Evolutionary conservation across 37 sponge, comb jelly and placozoan genomes (phyloP).

Genomic region (Ianthella basta): DNA sequence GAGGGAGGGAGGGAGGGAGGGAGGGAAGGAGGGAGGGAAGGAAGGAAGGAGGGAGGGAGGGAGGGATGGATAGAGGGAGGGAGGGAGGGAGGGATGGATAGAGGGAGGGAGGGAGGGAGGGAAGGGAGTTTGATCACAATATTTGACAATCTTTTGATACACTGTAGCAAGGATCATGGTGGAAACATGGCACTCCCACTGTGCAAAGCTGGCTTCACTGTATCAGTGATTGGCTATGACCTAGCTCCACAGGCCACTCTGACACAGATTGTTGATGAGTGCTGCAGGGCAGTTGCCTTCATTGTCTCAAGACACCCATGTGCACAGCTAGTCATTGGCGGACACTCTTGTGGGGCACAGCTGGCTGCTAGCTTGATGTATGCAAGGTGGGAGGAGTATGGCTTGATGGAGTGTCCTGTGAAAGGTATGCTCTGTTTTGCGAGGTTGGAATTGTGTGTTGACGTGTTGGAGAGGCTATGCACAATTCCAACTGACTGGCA

Average conservation of each 20-base stretch:
- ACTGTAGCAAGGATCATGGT: neutral
- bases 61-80: neutral
- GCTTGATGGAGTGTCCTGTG: neutral
- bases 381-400: conserved; percentile 8
- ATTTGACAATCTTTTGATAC: too few relatives aligned
- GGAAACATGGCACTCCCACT: neutral
- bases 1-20: neutral
- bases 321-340: conserved; percentile 6
- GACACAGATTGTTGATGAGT: conserved; percentile 60
- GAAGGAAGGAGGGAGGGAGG: neutral
- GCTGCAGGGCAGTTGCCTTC: conserved; percentile 34
- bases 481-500: neutral
- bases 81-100: neutral
- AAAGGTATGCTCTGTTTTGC: conserved; percentile 19
- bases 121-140: too few relatives aligned
- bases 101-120: neutral
- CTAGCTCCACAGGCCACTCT: conserved; percentile 22
- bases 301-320: conserved; percentile 23
- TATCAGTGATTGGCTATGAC: conserved; percentile 20
- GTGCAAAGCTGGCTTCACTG: conserved; percentile 1
- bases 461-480: too few relatives aligned
- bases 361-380: neutral
- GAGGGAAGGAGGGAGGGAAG: neutral
- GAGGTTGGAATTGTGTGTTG: too few relatives aligned
- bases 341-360: conserved; percentile 24